These are phyloP conservation scores for Chloropsis hardwickii DNA, from an alignment of 2,113 vertebrate genomes.

Conservation along the genomic window DNA sequence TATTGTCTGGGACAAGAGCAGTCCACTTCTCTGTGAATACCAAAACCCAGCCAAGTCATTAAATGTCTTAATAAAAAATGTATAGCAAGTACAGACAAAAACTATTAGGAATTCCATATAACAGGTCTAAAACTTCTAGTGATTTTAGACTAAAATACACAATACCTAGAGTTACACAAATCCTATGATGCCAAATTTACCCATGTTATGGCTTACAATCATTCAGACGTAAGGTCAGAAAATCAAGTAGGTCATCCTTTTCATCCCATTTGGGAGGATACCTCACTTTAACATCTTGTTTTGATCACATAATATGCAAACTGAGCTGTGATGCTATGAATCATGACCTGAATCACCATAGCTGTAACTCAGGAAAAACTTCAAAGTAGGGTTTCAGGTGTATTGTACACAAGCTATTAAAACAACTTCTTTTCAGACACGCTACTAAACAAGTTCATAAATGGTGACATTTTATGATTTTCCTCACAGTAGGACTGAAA, in stretches of 20 bases:
- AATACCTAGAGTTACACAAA: background rate
- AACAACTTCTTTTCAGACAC: background rate
- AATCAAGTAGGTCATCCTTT: background rate
- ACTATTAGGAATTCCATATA: background rate
- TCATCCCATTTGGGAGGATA: background rate
- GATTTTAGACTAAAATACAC: background rate
- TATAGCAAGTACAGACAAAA: background rate
- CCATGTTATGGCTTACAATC: background rate
- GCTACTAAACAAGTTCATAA: background rate
- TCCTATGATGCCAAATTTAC: background rate
- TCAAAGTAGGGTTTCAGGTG: background rate
- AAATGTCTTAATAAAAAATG: background rate
- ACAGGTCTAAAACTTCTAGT: background rate
- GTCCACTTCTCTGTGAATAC: background rate
- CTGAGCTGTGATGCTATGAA: slow-evolving; percentile 6
- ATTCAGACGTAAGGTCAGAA: background rate
- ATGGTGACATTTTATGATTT: background rate
- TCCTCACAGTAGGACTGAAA: background rate
- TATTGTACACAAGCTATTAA: background rate
- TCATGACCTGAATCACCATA: background rate
- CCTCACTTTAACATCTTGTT: background rate
- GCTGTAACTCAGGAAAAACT: background rate
- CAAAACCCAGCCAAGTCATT: background rate
- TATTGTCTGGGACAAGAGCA: background rate
- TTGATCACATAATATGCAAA: background rate